Conservation (phyloP, 1,140 invertebrate genomes). For the Sitobion miscanthi region DNA sequence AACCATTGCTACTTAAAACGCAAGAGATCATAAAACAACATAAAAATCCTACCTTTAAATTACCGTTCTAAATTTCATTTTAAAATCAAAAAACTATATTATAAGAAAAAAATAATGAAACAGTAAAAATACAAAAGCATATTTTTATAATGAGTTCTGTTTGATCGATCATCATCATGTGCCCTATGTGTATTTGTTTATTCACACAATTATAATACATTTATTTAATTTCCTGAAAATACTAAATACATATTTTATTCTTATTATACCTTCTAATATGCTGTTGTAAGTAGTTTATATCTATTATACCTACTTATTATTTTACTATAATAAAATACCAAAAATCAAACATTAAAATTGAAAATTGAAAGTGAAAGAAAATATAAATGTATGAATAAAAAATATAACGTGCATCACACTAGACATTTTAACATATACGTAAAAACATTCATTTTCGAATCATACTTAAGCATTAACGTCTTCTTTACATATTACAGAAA, state of each 20-base stretch:
- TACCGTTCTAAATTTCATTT: background rate
- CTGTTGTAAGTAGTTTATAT: background rate
- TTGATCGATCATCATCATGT: background rate
- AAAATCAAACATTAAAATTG: background rate
- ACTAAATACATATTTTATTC: background rate
- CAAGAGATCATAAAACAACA: background rate
- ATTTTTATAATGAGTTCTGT: background rate
- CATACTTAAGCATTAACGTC: background rate
- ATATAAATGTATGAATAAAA: background rate
- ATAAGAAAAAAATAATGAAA: background rate
- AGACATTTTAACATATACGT: background rate
- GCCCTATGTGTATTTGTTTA: background rate
- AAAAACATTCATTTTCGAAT: background rate
- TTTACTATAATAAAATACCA: background rate
- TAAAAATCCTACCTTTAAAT: background rate
- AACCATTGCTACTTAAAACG: background rate
- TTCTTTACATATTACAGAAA: background rate
- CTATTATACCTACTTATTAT: background rate
- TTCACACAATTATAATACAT: too few species aligned
- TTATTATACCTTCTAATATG: too few species aligned
- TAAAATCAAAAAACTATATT: background rate
- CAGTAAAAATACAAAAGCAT: background rate
- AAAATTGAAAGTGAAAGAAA: too few species aligned
- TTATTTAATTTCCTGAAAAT: background rate
- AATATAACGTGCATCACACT: background rate